A percentile compares a stretch with the other conserved stretches of the same genome.
Conservation (phyloP, 2,888 invertebrate genomes). For the Hydroisotoma schaefferi region DNA sequence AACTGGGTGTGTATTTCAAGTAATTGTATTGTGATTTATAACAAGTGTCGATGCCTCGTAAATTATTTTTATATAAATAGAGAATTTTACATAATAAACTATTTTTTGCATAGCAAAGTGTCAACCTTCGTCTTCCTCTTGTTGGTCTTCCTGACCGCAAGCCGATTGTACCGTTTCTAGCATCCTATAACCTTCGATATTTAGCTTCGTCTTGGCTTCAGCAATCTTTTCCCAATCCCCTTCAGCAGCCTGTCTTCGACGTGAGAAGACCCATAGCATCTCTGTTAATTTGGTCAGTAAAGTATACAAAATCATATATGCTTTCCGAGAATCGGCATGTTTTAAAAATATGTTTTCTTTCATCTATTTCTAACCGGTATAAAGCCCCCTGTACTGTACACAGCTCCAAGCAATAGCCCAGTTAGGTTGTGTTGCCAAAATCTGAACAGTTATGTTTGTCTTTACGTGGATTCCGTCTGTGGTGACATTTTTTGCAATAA, state of each 20-base stretch:
- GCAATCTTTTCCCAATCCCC: background rate
- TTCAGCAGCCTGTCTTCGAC: background rate
- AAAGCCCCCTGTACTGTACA: background rate
- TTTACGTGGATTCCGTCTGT: background rate
- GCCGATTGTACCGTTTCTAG: conserved; percentile 4
- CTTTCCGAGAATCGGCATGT: no score
- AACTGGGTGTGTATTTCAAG: no score
- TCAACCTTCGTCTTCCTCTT: conserved; percentile 1
- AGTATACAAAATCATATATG: no score
- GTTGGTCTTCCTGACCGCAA: conserved; percentile 3
- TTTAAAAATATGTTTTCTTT: no score
- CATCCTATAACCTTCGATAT: conserved; percentile 1
- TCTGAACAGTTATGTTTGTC: no score
- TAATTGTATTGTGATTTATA: background rate
- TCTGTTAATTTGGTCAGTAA: no score
- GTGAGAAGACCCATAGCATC: conserved; percentile 5
- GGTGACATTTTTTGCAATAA: background rate
- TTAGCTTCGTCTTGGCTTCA: background rate
- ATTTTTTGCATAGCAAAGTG: background rate
- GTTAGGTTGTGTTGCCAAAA: background rate
- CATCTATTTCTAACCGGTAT: no score
- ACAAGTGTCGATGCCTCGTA: background rate
- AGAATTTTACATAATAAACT: background rate
- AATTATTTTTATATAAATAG: background rate
- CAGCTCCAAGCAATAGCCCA: conserved; percentile 12